Percentiles rank a stretch among this genome's conserved stretches.
Conservation (phyloP, 2,888 invertebrate genomes). For the Eilema depressum region DNA sequence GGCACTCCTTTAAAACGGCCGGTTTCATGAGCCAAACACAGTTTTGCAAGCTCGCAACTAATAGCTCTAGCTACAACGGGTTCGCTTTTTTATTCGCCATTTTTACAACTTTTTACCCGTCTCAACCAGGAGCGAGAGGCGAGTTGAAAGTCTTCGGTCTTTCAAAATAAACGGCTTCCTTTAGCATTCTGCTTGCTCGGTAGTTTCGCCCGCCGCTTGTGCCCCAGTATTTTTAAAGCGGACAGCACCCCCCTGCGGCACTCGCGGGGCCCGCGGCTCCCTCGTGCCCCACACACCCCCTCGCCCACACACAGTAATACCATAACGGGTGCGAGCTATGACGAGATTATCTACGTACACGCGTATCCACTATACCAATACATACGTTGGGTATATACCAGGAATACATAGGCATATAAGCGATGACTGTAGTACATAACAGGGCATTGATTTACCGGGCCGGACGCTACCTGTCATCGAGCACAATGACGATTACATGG, state of each 20-base stretch:
- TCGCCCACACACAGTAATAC: conserved; percentile 83
- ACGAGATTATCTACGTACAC: conserved; percentile 86
- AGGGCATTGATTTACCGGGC: conserved; percentile 81
- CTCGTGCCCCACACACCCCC: conserved; percentile 53
- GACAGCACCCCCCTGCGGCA: conserved; percentile 80
- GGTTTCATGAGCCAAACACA: conserved; percentile 63
- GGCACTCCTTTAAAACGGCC: conserved; percentile 52
- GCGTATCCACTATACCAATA: conserved; percentile 76
- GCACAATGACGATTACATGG: conserved; percentile 70
- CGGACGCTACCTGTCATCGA: conserved; percentile 78
- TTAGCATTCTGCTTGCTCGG: conserved; percentile 75
- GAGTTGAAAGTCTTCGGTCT: conserved; percentile 72
- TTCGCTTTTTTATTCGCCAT: conserved; percentile 63
- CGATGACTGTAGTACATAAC: conserved; percentile 77
- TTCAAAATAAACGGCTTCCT: conserved; percentile 83
- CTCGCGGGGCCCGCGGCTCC: conserved; percentile 68
- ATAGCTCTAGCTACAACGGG: conserved; percentile 65
- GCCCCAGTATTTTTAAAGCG: conserved; percentile 85
- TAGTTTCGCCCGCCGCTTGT: conserved; percentile 71
- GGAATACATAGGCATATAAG: conserved; percentile 76
- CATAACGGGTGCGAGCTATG: conserved; percentile 87
- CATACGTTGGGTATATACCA: conserved; percentile 75
- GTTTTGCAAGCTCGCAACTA: conserved; percentile 63
- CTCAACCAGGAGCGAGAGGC: conserved; percentile 64
- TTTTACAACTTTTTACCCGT: conserved; percentile 72